phyloP scores from a whole-genome alignment of 2,113 vertebrate species.

The Peromyscus californicus region DNA sequence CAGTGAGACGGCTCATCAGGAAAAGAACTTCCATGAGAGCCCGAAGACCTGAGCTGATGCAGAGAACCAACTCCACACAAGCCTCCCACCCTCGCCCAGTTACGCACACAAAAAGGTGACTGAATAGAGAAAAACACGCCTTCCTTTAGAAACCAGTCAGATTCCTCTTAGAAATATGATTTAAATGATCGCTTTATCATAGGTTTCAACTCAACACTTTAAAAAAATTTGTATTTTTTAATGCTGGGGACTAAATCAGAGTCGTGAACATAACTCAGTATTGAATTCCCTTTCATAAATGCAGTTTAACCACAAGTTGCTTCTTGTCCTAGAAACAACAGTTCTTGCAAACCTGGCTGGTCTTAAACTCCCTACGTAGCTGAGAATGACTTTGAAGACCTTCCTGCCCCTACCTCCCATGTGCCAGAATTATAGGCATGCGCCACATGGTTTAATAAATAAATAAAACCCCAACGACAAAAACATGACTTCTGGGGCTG shows the following conservation, averaged over 20 bases:
- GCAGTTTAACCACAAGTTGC: no score
- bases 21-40: neutral
- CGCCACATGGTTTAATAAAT: neutral
- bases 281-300: no score
- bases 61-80: neutral
- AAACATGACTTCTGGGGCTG: neutral
- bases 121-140: neutral
- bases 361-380: neutral
- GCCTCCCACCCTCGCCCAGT: neutral
- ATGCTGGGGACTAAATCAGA: neutral
- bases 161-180: neutral
- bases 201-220: slow-evolving; percentile 9
- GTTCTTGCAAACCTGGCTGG: neutral
- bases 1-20: neutral
- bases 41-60: neutral
- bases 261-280: neutral
- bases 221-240: neutral
- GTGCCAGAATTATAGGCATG: neutral
- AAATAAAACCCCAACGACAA: neutral
- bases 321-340: no score
- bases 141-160: neutral
- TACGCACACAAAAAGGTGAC: neutral
- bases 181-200: neutral
- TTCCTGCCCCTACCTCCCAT: neutral
- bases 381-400: neutral